phyloP scores from a whole-genome alignment of 2,797 vertebrate genomes.

The Peromyscus attwateri region DNA sequence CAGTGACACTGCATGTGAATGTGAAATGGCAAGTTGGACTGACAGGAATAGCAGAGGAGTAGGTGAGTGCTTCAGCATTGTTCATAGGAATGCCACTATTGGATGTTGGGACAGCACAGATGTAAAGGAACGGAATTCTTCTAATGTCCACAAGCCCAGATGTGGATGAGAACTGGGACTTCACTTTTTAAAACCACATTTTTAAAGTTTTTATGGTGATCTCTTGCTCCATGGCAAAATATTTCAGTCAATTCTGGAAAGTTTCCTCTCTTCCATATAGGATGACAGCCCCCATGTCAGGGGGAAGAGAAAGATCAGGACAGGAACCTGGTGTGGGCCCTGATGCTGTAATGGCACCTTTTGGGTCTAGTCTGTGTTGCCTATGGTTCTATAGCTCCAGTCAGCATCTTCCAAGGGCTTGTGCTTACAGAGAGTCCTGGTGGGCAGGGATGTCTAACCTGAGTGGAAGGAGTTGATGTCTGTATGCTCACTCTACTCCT shows the following conservation, averaged over 20 bases:
- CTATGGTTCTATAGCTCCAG: background rate
- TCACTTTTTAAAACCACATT: constrained; percentile 1
- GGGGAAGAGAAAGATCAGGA: background rate
- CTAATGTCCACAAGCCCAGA: background rate
- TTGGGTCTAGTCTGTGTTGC: background rate
- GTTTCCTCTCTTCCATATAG: background rate
- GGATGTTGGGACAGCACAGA: background rate
- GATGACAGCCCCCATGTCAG: background rate
- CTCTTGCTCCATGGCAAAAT: background rate
- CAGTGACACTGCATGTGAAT: background rate
- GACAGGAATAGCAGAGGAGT: background rate
- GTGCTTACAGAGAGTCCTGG: background rate
- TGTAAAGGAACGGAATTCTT: background rate
- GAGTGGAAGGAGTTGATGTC: background rate
- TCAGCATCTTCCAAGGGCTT: background rate
- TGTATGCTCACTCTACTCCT: background rate
- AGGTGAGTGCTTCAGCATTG: background rate
- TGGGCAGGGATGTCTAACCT: background rate
- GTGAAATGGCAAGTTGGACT: background rate
- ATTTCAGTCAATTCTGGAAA: background rate
- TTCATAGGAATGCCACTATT: background rate
- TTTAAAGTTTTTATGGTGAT: background rate
- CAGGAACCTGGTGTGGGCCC: background rate
- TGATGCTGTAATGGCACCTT: background rate
- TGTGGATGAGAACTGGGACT: background rate